Conservation (phyloP, 1,140 invertebrate species). For the Ylistrum balloti region DNA sequence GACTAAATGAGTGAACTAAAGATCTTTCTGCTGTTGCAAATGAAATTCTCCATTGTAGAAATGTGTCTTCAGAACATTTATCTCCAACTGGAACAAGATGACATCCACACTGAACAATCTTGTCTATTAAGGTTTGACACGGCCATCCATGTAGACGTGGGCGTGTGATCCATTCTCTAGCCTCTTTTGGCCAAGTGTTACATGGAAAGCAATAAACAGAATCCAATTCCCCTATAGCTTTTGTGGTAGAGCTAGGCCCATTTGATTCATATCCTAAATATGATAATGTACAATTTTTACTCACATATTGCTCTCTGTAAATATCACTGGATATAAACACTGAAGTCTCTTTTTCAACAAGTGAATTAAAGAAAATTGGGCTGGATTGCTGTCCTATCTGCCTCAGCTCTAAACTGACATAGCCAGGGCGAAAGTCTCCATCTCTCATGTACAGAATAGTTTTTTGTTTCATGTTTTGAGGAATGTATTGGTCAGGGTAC, state of each 20-base stretch:
- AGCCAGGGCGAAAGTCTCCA: background rate
- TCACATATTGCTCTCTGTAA: background rate
- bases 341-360: background rate
- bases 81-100: slow-evolving; percentile 48
- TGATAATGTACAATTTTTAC: background rate
- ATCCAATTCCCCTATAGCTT: background rate
- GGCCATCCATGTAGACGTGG: slow-evolving; percentile 48
- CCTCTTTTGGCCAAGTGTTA: slow-evolving; percentile 41
- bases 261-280: background rate
- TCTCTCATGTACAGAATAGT: background rate
- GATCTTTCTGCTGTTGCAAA: background rate
- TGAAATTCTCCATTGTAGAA: background rate
- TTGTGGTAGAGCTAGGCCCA: background rate
- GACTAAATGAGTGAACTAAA: background rate
- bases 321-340: background rate
- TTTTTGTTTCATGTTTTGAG: background rate
- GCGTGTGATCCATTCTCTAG: slow-evolving; percentile 47
- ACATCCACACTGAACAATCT: slow-evolving; percentile 44
- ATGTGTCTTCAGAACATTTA: background rate
- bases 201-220: background rate
- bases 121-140: slow-evolving; percentile 43
- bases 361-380: background rate
- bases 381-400: background rate
- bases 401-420: background rate
- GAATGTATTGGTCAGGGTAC: background rate